These are phyloP conservation scores for Athrips mouffetella DNA, from an alignment of 2,888 invertebrate species.

Conservation along the genomic window DNA sequence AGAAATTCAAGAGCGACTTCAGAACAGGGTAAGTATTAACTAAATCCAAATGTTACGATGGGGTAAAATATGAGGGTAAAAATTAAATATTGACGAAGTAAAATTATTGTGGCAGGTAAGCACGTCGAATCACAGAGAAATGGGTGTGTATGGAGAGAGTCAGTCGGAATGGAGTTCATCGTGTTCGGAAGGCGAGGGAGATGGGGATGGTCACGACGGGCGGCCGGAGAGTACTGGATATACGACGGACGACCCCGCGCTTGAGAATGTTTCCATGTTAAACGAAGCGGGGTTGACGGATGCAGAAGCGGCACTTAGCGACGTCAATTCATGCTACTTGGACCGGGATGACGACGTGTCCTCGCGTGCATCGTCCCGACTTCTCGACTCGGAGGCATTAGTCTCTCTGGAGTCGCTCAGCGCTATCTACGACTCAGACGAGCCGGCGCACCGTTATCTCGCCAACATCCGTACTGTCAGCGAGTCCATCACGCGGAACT, in stretches of 20 bases:
- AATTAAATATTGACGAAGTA: background rate
- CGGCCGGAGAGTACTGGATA: conserved; percentile 87
- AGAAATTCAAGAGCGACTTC: conserved; percentile 57
- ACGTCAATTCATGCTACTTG: conserved; percentile 90
- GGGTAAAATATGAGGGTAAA: too few relatives aligned
- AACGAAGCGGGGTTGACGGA: conserved; percentile 92
- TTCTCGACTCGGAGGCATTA: conserved; percentile 87
- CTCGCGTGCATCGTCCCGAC: conserved; percentile 88
- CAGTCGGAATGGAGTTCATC: conserved; percentile 89
- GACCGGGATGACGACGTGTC: conserved; percentile 87
- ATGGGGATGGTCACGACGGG: conserved; percentile 61
- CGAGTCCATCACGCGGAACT: conserved; percentile 86
- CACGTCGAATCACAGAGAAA: conserved; percentile 62
- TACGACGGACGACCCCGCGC: conserved; percentile 91
- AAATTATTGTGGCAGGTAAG: conserved; percentile 40
- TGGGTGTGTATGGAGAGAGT: conserved; percentile 79
- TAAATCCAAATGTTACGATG: background rate
- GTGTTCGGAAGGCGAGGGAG: conserved; percentile 76
- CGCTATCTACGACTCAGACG: conserved; percentile 88
- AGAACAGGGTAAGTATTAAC: conserved; percentile 52
- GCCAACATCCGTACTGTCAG: conserved; percentile 87
- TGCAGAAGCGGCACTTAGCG: conserved; percentile 91
- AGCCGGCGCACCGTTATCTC: conserved; percentile 81
- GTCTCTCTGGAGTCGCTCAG: conserved; percentile 88
- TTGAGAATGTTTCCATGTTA: conserved; percentile 90